Conservation (phyloP, 1,140 invertebrate species). For the Muscidifurax raptorellus region DNA sequence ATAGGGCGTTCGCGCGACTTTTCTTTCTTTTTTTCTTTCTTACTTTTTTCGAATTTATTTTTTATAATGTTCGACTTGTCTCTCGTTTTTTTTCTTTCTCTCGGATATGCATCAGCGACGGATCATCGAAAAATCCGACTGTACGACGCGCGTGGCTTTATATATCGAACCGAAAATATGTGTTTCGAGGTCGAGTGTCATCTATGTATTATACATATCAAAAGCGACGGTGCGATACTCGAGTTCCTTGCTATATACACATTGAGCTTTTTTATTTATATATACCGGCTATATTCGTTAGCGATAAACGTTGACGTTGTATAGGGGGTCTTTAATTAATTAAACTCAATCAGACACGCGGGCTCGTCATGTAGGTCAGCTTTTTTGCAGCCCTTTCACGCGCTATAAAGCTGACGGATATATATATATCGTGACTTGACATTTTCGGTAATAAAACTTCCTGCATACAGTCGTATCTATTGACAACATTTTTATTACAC, state of each 20-base stretch:
- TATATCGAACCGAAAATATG: neutral
- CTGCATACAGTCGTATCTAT: neutral
- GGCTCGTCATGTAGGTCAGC: neutral
- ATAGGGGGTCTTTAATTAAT: no score
- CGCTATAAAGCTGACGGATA: neutral
- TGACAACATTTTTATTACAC: neutral
- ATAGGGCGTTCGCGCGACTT: no score
- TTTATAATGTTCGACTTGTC: slow-evolving; percentile 3
- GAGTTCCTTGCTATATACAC: no score
- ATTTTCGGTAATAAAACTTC: neutral
- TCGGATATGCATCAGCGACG: no score
- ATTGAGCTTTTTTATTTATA: no score
- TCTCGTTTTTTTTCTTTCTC: neutral
- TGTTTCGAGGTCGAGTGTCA: neutral
- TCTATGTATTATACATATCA: no score
- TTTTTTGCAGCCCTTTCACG: neutral
- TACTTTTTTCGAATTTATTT: neutral
- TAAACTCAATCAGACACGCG: neutral
- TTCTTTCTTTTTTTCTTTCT: no score
- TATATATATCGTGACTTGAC: neutral
- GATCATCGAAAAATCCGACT: neutral
- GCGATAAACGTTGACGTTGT: no score
- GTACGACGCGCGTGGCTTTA: neutral
- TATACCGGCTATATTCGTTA: neutral
- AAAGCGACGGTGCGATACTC: neutral